Percentiles rank a stretch among this genome's conserved stretches.
phyloP scores from a whole-genome alignment of 2,113 vertebrate genomes.

The Stegostoma tigrinum region DNA sequence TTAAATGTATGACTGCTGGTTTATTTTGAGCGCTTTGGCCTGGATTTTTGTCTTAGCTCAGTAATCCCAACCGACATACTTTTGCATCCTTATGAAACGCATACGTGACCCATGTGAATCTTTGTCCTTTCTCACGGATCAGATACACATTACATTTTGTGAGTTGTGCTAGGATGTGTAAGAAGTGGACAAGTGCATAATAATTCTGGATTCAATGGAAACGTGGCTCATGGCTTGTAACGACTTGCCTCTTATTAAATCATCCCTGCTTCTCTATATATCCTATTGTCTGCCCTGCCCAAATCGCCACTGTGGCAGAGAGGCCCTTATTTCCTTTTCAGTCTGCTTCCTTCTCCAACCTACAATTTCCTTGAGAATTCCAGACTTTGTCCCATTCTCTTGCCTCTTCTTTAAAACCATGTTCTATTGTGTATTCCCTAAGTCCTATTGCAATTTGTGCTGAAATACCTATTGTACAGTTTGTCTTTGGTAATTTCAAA shows the following conservation, averaged over 20 bases:
- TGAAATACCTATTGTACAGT: neutral
- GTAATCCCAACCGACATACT: too few relatives aligned
- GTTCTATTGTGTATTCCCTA: neutral
- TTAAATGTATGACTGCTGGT: neutral
- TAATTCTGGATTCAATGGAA: neutral
- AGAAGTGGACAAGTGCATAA: neutral
- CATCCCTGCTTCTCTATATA: neutral
- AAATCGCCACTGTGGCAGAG: neutral
- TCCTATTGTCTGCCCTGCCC: neutral
- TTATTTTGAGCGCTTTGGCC: neutral
- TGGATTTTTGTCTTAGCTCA: too few relatives aligned
- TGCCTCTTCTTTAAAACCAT: neutral
- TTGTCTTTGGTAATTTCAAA: neutral
- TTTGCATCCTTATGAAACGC: too few relatives aligned
- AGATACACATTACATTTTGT: too few relatives aligned
- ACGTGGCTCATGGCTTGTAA: neutral
- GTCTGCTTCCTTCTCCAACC: neutral
- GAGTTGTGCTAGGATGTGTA: too few relatives aligned
- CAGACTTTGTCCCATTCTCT: neutral
- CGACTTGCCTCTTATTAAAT: neutral
- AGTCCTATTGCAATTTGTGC: neutral
- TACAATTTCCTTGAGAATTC: neutral
- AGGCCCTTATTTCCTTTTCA: neutral
- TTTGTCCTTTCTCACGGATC: too few relatives aligned
- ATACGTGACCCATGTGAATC: too few relatives aligned